Evolutionary conservation across 2,113 vertebrate genomes (phyloP).

Genomic region (Corythornis cristatus): DNA sequence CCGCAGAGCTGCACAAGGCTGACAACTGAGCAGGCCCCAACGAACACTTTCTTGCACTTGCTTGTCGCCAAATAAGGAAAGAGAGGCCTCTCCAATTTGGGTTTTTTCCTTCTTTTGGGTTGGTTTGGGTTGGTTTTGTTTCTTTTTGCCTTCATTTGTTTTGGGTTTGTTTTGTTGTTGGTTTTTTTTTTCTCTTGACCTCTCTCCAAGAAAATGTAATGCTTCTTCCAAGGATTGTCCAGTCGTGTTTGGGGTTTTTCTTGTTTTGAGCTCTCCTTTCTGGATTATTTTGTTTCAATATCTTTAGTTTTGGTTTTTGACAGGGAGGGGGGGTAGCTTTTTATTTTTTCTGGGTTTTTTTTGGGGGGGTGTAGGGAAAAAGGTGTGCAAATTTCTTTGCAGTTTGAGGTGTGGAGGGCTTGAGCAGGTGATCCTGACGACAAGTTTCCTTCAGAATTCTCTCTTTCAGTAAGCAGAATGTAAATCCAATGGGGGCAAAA

Average conservation of each 20-base stretch:
- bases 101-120: too few relatives aligned
- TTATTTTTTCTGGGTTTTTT: neutral
- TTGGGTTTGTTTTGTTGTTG: too few relatives aligned
- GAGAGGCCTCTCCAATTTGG: conserved; percentile 55
- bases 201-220: conserved; percentile 71
- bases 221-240: conserved; percentile 75
- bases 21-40: conserved; percentile 80
- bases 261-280: conserved; percentile 25
- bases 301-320: neutral
- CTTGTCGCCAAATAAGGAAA: conserved; percentile 85
- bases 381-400: conserved; percentile 57
- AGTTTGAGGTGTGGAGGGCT: conserved; percentile 68
- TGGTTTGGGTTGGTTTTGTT: too few relatives aligned
- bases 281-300: neutral
- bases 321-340: too few relatives aligned
- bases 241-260: conserved; percentile 67
- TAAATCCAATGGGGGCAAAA: conserved; percentile 54
- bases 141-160: too few relatives aligned
- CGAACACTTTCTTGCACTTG: conserved; percentile 83
- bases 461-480: conserved; percentile 75
- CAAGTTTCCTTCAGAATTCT: conserved; percentile 48
- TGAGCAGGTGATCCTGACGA: conserved; percentile 63
- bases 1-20: conserved; percentile 91
- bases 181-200: conserved; percentile 43
- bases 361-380: conserved; percentile 15